Conservation (phyloP, 1,140 invertebrate genomes). For the Papilio aristodemus region DNA sequence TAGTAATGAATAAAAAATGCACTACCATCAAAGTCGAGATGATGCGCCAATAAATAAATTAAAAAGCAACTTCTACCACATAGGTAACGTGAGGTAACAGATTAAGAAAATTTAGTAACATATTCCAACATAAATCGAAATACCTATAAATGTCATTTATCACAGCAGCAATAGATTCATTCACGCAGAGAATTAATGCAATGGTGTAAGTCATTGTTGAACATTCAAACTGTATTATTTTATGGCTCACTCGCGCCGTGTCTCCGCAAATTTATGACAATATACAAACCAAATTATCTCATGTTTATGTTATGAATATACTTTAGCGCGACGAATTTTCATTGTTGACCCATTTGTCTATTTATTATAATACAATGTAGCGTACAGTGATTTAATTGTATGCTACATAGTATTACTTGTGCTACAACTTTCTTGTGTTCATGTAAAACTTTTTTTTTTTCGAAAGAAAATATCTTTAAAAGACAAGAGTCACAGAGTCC, state of each 20-base stretch:
- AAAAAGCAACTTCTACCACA: background rate
- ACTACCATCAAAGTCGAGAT: too few species aligned
- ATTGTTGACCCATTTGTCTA: background rate
- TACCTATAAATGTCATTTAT: constrained; percentile 25
- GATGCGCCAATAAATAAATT: too few species aligned
- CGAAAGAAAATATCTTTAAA: too few species aligned
- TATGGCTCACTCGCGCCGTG: constrained; percentile 31
- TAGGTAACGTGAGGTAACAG: background rate
- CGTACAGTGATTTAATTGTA: too few species aligned
- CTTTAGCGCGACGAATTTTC: background rate
- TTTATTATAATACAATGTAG: too few species aligned
- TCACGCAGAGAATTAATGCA: constrained; percentile 16
- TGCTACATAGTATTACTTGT: too few species aligned
- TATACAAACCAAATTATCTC: constrained; percentile 18
- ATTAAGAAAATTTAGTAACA: background rate
- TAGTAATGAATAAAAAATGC: too few species aligned
- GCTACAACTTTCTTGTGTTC: too few species aligned
- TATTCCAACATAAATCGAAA: constrained; percentile 27
- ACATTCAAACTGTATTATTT: constrained; percentile 36
- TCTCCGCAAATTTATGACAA: constrained; percentile 20
- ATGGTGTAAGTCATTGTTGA: constrained; percentile 22
- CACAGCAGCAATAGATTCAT: constrained; percentile 12
- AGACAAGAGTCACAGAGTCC: too few species aligned
- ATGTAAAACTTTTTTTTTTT: too few species aligned
- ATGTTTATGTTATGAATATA: constrained; percentile 11